These are phyloP conservation scores for Melitaea athalia DNA, from an alignment of 2,888 invertebrate species.

Conservation along the genomic window DNA sequence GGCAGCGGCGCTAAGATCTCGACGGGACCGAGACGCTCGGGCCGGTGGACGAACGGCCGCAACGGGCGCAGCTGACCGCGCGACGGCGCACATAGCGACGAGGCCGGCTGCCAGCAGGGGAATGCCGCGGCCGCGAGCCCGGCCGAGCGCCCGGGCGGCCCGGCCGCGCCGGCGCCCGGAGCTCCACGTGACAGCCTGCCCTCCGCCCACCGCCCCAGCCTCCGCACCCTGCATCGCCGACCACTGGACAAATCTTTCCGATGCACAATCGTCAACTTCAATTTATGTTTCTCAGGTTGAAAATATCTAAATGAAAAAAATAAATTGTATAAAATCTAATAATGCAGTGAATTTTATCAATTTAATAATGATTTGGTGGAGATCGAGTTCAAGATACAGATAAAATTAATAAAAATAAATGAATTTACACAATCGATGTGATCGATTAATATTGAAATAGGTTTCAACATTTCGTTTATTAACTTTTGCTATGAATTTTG, in stretches of 20 bases:
- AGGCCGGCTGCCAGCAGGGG: slow-evolving; percentile 69
- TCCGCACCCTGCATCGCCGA: slow-evolving; percentile 46
- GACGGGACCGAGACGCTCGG: slow-evolving; percentile 66
- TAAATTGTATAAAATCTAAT: slow-evolving; percentile 3
- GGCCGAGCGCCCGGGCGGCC: slow-evolving; percentile 70
- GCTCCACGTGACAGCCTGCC: slow-evolving; percentile 55
- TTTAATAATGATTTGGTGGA: not conserved
- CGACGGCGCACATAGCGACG: slow-evolving; percentile 66
- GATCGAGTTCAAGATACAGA: too few species aligned
- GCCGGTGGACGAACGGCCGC: slow-evolving; percentile 65
- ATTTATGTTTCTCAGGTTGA: slow-evolving; percentile 58
- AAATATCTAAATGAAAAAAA: slow-evolving; percentile 21
- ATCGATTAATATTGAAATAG: not conserved
- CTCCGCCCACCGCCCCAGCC: slow-evolving; percentile 50
- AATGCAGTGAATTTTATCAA: not conserved
- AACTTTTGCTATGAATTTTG: too few species aligned
- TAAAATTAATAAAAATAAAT: not conserved
- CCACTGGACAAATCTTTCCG: slow-evolving; percentile 66
- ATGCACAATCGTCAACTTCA: slow-evolving; percentile 75
- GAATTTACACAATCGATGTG: not conserved
- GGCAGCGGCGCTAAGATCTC: slow-evolving; percentile 69
- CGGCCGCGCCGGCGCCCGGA: slow-evolving; percentile 73
- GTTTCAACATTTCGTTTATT: too few species aligned
- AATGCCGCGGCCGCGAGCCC: slow-evolving; percentile 70
- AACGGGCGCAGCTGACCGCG: slow-evolving; percentile 57